Conservation (phyloP, 2,888 invertebrate species). For the Epistrophe eligans region DNA sequence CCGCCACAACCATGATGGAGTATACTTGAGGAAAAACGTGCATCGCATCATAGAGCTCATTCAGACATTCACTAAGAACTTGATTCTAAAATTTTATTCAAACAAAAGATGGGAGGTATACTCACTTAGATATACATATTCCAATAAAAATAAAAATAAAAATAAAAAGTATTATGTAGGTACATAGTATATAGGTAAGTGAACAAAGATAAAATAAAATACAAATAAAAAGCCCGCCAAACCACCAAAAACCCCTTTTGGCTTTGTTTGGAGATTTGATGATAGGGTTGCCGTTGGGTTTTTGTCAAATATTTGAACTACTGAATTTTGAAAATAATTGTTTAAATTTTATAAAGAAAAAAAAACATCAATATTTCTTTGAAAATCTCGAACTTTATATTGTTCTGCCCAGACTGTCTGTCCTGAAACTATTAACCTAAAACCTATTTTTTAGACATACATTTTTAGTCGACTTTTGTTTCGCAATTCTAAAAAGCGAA, state of each 20-base stretch:
- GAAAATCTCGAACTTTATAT: too few species aligned
- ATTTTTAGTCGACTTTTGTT: too few species aligned
- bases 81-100: conserved; percentile 49
- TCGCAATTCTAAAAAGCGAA: too few species aligned
- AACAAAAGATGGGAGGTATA: conserved; percentile 60
- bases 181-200: conserved; percentile 43
- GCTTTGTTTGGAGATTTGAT: conserved; percentile 12
- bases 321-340: too few species aligned
- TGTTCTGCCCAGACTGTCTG: too few species aligned
- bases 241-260: conserved; percentile 50
- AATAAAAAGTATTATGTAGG: not conserved
- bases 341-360: too few species aligned
- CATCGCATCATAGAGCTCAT: conserved; percentile 41
- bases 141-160: conserved; percentile 14
- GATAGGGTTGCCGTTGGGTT: not conserved
- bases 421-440: too few species aligned
- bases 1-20: not conserved
- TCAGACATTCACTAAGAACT: conserved; percentile 39
- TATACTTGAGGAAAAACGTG: conserved; percentile 52
- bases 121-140: conserved; percentile 60
- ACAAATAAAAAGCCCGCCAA: conserved; percentile 69
- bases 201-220: conserved; percentile 50
- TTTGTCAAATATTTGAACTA: too few species aligned
- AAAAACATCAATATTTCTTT: too few species aligned
- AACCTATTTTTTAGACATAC: too few species aligned